Evolutionary conservation across 2,797 vertebrate genomes (phyloP), one percentile per base, ranked within the genome.

Genomic region (Enteromius radiatus): DNA sequence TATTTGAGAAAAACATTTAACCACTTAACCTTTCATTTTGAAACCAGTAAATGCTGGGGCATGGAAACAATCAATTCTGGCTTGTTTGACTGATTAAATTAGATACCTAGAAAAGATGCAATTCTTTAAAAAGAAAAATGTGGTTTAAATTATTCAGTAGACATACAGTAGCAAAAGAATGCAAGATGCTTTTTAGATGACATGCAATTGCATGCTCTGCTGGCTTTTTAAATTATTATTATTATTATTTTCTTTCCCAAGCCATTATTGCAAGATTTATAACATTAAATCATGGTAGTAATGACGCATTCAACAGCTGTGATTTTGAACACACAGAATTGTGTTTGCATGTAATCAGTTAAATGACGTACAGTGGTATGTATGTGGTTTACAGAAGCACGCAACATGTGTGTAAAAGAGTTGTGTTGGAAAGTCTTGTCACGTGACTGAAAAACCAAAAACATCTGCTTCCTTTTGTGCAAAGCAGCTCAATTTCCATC

Each of bases 401-500:
- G 21, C 80, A 52, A 82, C 61, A 67, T 74, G 71, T 43, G 61
- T 76, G 61, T 76, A 1, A 11, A 76, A 82, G 12, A 5, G 26
- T 71, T 59, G 81, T 45, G 26, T 59, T 76, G 71, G 63, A 82
- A 82, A 76, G 14, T 76, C 26, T 33, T 59, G 26, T 82, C 80
- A 76, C 36, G 3, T 68, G 80, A 74, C 6, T 81, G 10, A 76
- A 76, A 84, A 73, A 73, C 21, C 43, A 49, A 71, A 78, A 84
- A 74, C 82, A 84, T 74, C 76, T 78, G 68, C 67, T 78, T 78
- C 68, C 82, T 78, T n/a, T 84, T 33, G 28, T 28, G 45, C 63
- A 68, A 68, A 76, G 73, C 19, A 33, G 41, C 19, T 69, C 23
- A 52, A n/a, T 74, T 65, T 49, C 21, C 15, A 81, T 64, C 15